A percentile compares a stretch with the other conserved stretches of the same genome.
Evolutionary conservation across 1,140 invertebrate species (phyloP).

Genomic region (Calycopis cecrops): DNA sequence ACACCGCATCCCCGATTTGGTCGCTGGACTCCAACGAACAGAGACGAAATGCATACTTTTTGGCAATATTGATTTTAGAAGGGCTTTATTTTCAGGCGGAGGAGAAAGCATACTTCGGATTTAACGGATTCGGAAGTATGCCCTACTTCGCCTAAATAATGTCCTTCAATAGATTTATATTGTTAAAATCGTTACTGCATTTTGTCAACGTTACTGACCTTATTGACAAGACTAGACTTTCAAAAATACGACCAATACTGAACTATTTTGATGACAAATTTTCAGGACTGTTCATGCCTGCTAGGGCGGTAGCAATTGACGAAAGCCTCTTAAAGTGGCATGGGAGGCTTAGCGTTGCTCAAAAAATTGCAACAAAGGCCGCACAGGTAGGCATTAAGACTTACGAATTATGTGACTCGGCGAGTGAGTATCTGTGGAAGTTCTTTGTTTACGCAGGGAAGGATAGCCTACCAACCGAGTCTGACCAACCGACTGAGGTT

Average conservation of each 20-base stretch:
- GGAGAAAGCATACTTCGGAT: too few relatives aligned
- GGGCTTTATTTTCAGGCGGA: conserved; percentile 22
- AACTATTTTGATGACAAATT: conserved; percentile 31
- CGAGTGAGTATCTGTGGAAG: conserved; percentile 23
- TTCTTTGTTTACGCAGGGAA: conserved; percentile 23
- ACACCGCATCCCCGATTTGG: conserved; percentile 11
- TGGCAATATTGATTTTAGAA: conserved; percentile 23
- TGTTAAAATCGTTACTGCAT: conserved; percentile 5
- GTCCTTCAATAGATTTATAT: conserved; percentile 10
- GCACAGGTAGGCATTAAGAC: conserved; percentile 27
- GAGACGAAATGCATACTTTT: too few relatives aligned
- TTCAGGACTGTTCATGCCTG: conserved; percentile 22
- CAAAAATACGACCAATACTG: conserved; percentile 22
- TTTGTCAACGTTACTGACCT: conserved; percentile 5
- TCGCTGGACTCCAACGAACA: conserved; percentile 22
- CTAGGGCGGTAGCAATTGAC: conserved; percentile 23
- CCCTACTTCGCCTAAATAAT: conserved; percentile 19
- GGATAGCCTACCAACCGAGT: conserved; percentile 8
- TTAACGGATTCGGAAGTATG: conserved; percentile 26
- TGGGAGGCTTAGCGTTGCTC: conserved; percentile 22
- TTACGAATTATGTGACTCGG: conserved; percentile 24
- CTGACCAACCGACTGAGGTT: conserved; percentile 7
- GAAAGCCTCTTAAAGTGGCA: conserved; percentile 22
- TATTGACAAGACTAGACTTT: conserved; percentile 12
- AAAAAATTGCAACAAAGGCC: conserved; percentile 28